Evolutionary conservation across 2,888 invertebrate species (phyloP).

Genomic region (Volucella bombylans): DNA sequence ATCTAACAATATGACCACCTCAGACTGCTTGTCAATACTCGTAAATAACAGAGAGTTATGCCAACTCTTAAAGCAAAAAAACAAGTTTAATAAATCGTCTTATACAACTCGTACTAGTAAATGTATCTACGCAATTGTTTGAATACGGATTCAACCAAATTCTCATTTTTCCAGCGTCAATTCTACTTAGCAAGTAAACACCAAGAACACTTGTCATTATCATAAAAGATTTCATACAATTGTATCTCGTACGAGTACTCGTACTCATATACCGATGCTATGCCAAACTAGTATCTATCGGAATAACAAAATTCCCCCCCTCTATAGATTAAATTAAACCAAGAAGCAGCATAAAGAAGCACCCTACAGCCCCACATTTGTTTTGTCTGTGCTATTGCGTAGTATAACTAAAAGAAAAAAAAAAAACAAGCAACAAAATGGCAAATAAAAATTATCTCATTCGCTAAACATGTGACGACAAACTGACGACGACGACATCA

Average conservation of each 20-base stretch:
- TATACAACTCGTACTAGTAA: constrained; percentile 22
- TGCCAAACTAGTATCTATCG: neutral
- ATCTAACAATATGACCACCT: neutral
- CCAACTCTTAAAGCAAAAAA: neutral
- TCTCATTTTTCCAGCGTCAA: constrained; percentile 9
- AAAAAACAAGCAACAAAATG: constrained; percentile 9
- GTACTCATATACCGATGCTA: neutral
- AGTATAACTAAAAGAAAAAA: constrained; percentile 16
- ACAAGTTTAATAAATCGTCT: neutral
- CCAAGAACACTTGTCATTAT: constrained; percentile 45
- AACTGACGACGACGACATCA: constrained; percentile 21
- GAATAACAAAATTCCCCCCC: constrained; percentile 12
- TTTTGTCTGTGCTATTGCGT: constrained; percentile 33
- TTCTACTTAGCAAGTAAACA: constrained; percentile 29
- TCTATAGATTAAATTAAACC: constrained; percentile 9
- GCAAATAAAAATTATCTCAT: constrained; percentile 58
- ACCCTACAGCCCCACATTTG: neutral
- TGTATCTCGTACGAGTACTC: neutral
- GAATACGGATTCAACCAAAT: constrained; percentile 20
- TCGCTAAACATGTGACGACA: constrained; percentile 54
- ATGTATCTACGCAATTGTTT: constrained; percentile 33
- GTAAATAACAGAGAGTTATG: too few species aligned
- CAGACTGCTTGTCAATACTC: constrained; percentile 42
- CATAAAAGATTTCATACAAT: constrained; percentile 6
- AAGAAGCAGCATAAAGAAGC: constrained; percentile 24